Base-by-base conservation (phyloP, 2,113 vertebrate species). In the Sinocyclocheilus rhinocerous region DNA sequence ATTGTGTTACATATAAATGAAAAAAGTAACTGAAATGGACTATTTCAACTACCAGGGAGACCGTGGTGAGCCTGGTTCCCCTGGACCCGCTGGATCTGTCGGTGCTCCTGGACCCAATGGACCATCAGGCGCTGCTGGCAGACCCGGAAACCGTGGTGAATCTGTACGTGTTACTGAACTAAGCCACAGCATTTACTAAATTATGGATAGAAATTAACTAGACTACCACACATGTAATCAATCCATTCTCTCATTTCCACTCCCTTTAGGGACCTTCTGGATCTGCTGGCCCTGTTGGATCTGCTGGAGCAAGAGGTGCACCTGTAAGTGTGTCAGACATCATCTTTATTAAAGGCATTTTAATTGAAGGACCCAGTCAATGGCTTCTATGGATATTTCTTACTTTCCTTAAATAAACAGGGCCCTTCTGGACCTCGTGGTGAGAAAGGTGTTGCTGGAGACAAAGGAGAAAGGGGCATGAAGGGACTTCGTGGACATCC, bases 401-500 rank as follows among this genome's bases (percentile, higher is more conserved):
- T 59, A 67, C 45, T n/a, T 70, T 55, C 45, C 81, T 63, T 87
- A 29, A 67, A 45, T 82, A 0, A 82, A 12, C 88, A 99, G 98
- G 98, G 98, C 88, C 91, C 96, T 82, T 94, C 97, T 95, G 98
- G 98, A 91, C 0, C 91, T 82, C 97, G 97, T 94, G 98, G 98
- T 92, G 98, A 98, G 91, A 99, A 99, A 90, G 98, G 98, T 93
- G 94, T 81, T 48, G 90, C 93, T 92, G 98, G 98, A 92, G 97
- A 98, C 0, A 97, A 95, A 88, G 98, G 98, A 67, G 94, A 93
- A 4, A 96, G 97, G 95, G 98, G 98, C 91, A 94, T 97, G 93
- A 97, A 98, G 95, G 98, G 98, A 91, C 91, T 97, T 83, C 97
- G 98, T 93, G 98, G 98, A 95, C 97, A 99, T 91, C 94, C 95